These are phyloP conservation scores for Gonocerus acuteangulatus DNA, from an alignment of 2,888 invertebrate genomes.

Conservation along the genomic window DNA sequence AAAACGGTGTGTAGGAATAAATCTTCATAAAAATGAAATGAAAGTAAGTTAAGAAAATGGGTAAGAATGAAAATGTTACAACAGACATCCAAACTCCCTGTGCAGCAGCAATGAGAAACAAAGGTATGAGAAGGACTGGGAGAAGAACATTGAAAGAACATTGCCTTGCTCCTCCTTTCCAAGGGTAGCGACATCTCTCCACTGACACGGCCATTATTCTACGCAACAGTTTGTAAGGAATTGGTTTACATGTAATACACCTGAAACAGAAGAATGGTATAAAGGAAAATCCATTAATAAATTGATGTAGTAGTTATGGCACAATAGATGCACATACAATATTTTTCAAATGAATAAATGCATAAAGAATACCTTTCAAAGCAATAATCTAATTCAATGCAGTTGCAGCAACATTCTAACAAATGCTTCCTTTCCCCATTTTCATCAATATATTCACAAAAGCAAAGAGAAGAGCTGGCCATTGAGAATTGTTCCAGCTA, in stretches of 20 bases:
- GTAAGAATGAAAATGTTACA: conserved; percentile 36
- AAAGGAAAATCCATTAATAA: not conserved
- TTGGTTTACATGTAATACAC: conserved; percentile 43
- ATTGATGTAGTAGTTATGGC: not conserved
- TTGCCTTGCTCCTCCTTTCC: conserved; percentile 53
- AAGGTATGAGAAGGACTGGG: conserved; percentile 46
- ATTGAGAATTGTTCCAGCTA: conserved; percentile 30
- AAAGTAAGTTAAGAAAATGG: conserved; percentile 36
- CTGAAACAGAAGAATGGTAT: conserved; percentile 41
- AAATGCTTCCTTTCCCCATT: conserved; percentile 49
- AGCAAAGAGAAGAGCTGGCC: conserved; percentile 45
- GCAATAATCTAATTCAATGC: conserved; percentile 50
- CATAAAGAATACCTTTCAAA: conserved; percentile 47
- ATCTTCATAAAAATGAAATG: conserved; percentile 37
- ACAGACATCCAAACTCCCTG: conserved; percentile 37
- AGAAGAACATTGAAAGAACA: conserved; percentile 48
- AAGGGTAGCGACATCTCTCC: conserved; percentile 52
- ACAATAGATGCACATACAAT: not conserved
- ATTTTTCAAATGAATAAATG: not conserved
- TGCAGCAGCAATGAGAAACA: conserved; percentile 36
- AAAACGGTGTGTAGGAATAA: conserved; percentile 58
- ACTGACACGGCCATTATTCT: conserved; percentile 47
- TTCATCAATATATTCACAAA: conserved; percentile 52
- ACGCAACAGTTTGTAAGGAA: conserved; percentile 41
- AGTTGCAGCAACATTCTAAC: conserved; percentile 53